Conservation (phyloP, 2,888 invertebrate genomes). For the Phaedon cochleariae region DNA sequence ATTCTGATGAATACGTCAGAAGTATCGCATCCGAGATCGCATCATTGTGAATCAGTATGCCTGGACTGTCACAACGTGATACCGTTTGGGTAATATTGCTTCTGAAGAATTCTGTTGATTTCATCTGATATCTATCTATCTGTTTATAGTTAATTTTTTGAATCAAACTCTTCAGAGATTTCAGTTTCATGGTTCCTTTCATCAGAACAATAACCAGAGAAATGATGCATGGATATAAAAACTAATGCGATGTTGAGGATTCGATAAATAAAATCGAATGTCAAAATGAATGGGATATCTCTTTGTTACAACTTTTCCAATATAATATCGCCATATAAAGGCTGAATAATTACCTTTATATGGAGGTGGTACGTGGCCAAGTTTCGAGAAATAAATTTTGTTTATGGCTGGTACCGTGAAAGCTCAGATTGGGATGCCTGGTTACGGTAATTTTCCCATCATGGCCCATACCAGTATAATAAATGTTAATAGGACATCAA, state of each 20-base stretch:
- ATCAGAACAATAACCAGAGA: not conserved
- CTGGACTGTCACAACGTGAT: too few relatives aligned
- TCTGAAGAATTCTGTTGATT: too few relatives aligned
- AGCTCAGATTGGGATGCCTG: not conserved
- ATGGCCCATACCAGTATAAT: not conserved
- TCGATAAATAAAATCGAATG: not conserved
- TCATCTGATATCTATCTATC: too few relatives aligned
- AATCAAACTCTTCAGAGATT: too few relatives aligned
- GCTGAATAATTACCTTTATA: slow-evolving; percentile 14
- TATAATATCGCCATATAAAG: slow-evolving; percentile 12
- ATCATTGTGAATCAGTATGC: too few relatives aligned
- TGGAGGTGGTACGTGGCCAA: not conserved
- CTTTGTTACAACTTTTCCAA: not conserved
- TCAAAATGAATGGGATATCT: not conserved
- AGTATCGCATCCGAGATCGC: not conserved
- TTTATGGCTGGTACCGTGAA: not conserved
- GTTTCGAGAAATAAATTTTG: not conserved
- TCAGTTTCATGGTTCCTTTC: not conserved
- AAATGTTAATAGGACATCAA: not conserved
- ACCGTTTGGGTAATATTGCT: too few relatives aligned
- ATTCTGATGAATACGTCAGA: not conserved
- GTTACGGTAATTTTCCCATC: not conserved
- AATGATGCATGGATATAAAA: not conserved
- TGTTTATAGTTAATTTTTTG: too few relatives aligned
- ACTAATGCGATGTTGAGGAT: not conserved